A percentile compares a stretch with the other conserved stretches of the same genome.
These are phyloP conservation scores for Dolichomitus sp. DNA, from an alignment of 2,888 invertebrate genomes.

Conservation along the genomic window DNA sequence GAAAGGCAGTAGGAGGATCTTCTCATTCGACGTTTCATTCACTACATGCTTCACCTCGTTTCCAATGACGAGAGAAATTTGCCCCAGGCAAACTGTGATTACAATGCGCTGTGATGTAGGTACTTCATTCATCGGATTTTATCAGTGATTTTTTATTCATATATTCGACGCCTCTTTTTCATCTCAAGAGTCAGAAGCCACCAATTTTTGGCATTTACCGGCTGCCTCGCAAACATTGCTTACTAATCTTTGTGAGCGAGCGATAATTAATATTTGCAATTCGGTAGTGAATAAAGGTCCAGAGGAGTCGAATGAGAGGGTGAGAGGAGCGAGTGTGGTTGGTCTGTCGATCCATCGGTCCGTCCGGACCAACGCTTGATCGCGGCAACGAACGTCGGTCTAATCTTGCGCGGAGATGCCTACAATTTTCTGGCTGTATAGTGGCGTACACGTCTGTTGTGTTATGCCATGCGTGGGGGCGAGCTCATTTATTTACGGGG, in stretches of 20 bases:
- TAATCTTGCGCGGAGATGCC: slow-evolving; percentile 63
- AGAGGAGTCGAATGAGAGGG: slow-evolving; percentile 21
- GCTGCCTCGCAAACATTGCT: slow-evolving; percentile 1
- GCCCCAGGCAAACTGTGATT: slow-evolving; percentile 48
- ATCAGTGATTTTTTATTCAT: slow-evolving; percentile 55
- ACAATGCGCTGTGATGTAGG: slow-evolving; percentile 21
- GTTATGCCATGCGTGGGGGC: slow-evolving; percentile 80
- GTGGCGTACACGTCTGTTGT: slow-evolving; percentile 53
- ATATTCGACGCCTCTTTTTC: slow-evolving; percentile 25
- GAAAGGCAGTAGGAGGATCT: too few relatives aligned
- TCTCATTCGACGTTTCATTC: slow-evolving; percentile 29
- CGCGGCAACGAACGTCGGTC: slow-evolving; percentile 56
- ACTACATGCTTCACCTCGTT: slow-evolving; percentile 38
- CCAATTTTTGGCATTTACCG: slow-evolving; percentile 6
- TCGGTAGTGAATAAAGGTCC: slow-evolving; percentile 25
- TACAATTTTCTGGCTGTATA: slow-evolving; percentile 64
- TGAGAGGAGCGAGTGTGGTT: slow-evolving; percentile 18
- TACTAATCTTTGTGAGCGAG: slow-evolving; percentile 24
- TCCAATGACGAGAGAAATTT: slow-evolving; percentile 49
- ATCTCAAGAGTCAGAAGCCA: slow-evolving; percentile 10
- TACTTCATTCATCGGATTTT: slow-evolving; percentile 45
- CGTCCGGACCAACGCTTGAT: slow-evolving; percentile 70
- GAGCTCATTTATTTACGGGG: slow-evolving; percentile 83
- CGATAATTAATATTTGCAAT: slow-evolving; percentile 51
- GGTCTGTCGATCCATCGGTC: slow-evolving; percentile 22